Percentiles rank a stretch among this genome's conserved stretches.
Conservation (phyloP, 2,113 vertebrate species). For the Alethe diademata region DNA sequence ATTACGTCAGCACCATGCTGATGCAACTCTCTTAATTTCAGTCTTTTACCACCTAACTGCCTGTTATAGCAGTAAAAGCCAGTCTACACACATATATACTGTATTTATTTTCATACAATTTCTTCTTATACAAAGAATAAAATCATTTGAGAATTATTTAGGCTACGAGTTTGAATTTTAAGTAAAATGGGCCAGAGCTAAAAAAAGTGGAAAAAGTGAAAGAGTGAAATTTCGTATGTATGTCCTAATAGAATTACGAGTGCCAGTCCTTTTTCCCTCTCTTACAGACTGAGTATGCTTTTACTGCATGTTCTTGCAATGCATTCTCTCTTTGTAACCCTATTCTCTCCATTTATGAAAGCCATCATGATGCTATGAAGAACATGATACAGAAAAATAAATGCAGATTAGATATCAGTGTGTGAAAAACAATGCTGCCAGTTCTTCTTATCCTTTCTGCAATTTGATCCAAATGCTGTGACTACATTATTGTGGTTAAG, state of each 20-base stretch:
- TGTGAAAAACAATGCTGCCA: neutral
- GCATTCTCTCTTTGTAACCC: neutral
- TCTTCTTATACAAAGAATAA: neutral
- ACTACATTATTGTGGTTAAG: slow-evolving; percentile 3
- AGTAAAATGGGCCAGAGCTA: neutral
- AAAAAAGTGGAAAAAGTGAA: neutral
- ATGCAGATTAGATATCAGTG: neutral
- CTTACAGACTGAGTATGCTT: neutral
- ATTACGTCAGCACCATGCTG: neutral
- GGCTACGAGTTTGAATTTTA: neutral
- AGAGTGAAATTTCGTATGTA: neutral
- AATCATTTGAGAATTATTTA: neutral
- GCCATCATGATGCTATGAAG: neutral
- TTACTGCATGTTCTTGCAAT: neutral
- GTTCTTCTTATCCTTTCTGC: neutral
- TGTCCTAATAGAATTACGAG: neutral
- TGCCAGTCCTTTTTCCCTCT: neutral
- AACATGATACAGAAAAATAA: slow-evolving; percentile 15
- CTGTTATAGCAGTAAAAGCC: neutral
- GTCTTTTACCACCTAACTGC: neutral
- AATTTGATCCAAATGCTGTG: slow-evolving; percentile 29
- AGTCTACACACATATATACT: neutral
- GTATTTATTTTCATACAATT: neutral
- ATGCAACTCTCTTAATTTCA: neutral
- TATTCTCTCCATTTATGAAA: neutral